Percentiles rank a stretch among this genome's conserved stretches.
These are phyloP conservation scores for Melinaea marsaeus DNA, from an alignment of 2,888 invertebrate species.

Conservation along the genomic window DNA sequence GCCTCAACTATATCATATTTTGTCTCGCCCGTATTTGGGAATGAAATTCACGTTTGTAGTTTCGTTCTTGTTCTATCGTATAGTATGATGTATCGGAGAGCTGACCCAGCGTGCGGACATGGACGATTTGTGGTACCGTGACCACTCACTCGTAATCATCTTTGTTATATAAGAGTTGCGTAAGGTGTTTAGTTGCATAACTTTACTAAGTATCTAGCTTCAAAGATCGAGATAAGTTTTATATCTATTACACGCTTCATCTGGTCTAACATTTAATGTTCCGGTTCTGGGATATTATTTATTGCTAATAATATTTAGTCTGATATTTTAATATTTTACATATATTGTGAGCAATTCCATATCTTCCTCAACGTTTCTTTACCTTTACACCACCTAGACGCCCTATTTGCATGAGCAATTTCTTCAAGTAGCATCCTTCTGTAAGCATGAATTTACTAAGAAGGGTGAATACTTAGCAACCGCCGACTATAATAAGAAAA, in stretches of 20 bases:
- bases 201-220: slow-evolving; percentile 24
- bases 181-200: slow-evolving; percentile 48
- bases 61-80: not conserved
- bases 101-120: slow-evolving; percentile 47
- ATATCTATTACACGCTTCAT: not conserved
- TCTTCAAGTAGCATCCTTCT: slow-evolving; percentile 33
- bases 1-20: too few species aligned
- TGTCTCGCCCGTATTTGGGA: slow-evolving; percentile 6
- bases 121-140: slow-evolving; percentile 50
- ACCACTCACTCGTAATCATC: slow-evolving; percentile 43
- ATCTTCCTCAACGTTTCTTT: slow-evolving; percentile 6
- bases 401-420: slow-evolving; percentile 35
- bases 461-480: slow-evolving; percentile 17
- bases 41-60: slow-evolving; percentile 23
- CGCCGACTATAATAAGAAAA: slow-evolving; percentile 20
- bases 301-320: too few species aligned
- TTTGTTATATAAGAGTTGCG: slow-evolving; percentile 57
- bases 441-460: slow-evolving; percentile 29
- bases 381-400: slow-evolving; percentile 16
- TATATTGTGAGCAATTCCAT: not conserved
- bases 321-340: not conserved
- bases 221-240: slow-evolving; percentile 7
- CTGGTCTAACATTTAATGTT: too few species aligned
- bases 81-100: slow-evolving; percentile 15
- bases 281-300: too few species aligned